Conservation (phyloP, 2,888 invertebrate species). For the Drosophila subsilvestris region DNA sequence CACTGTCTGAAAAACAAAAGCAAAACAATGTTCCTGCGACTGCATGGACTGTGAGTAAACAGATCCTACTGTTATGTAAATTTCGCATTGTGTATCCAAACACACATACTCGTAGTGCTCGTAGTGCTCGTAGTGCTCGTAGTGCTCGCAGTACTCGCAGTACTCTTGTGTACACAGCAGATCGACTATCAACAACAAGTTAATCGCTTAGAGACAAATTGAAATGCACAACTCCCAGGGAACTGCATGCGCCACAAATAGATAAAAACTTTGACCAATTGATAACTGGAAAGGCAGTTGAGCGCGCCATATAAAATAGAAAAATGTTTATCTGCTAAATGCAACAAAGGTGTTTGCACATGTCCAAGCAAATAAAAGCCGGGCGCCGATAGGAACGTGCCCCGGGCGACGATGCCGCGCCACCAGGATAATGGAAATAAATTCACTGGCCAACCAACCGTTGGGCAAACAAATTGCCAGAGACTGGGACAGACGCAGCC, state of each 20-base stretch:
- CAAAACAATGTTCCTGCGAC: too few relatives aligned
- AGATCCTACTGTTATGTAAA: too few relatives aligned
- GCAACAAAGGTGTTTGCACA: conserved; percentile 77
- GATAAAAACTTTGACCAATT: conserved; percentile 48
- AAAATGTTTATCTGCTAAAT: conserved; percentile 65
- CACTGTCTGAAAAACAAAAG: too few relatives aligned
- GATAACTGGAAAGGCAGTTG: conserved; percentile 61
- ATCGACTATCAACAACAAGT: conserved; percentile 37
- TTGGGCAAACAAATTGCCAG: conserved; percentile 68
- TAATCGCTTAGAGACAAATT: conserved; percentile 68
- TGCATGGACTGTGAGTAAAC: too few relatives aligned
- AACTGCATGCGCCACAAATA: conserved; percentile 8
- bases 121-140: too few relatives aligned
- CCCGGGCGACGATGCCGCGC: conserved; percentile 16
- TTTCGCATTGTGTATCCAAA: neutral
- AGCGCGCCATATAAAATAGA: conserved; percentile 15
- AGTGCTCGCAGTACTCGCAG: too few relatives aligned
- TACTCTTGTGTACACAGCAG: neutral
- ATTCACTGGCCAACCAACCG: conserved; percentile 59
- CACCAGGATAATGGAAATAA: conserved; percentile 75
- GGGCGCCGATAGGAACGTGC: conserved; percentile 38
- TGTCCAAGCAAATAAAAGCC: conserved; percentile 69
- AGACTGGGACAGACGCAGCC: conserved; percentile 6
- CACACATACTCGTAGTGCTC: neutral
- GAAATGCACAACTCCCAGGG: conserved; percentile 43